A percentile compares a stretch with the other conserved stretches of the same genome.
Evolutionary conservation across 2,888 invertebrate species (phyloP).

Genomic region (Anthrax anthrax): DNA sequence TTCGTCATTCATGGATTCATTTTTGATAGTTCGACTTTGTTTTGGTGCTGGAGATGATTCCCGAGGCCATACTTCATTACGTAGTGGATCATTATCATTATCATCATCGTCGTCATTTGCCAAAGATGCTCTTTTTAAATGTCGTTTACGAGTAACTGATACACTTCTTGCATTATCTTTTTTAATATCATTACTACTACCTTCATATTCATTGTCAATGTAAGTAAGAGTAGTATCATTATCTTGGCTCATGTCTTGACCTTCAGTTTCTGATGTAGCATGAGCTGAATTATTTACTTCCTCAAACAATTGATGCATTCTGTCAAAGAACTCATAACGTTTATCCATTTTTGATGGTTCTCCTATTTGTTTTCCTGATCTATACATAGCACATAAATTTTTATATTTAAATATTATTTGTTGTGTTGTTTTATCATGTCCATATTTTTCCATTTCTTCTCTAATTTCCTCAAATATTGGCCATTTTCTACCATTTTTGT

Average conservation of each 20-base stretch:
- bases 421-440: slow-evolving; percentile 1
- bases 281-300: neutral
- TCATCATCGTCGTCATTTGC: neutral
- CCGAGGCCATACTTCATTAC: neutral
- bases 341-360: neutral
- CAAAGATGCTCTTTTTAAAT: too few species aligned
- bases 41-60: neutral
- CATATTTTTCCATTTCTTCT: slow-evolving; percentile 1
- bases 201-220: neutral
- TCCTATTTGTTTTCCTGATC: neutral
- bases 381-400: slow-evolving; percentile 2
- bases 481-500: neutral
- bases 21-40: too few species aligned
- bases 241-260: neutral
- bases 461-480: neutral
- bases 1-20: too few species aligned
- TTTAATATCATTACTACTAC: neutral
- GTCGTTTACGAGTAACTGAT: too few species aligned
- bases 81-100: neutral
- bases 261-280: neutral
- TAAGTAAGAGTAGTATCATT: neutral
- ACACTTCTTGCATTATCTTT: neutral
- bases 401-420: slow-evolving; percentile 4
- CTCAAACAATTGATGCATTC: slow-evolving; percentile 3
- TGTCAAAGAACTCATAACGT: neutral